Base-by-base conservation (phyloP, 2,888 invertebrate genomes). In the Ariolimax columbianus region DNA sequence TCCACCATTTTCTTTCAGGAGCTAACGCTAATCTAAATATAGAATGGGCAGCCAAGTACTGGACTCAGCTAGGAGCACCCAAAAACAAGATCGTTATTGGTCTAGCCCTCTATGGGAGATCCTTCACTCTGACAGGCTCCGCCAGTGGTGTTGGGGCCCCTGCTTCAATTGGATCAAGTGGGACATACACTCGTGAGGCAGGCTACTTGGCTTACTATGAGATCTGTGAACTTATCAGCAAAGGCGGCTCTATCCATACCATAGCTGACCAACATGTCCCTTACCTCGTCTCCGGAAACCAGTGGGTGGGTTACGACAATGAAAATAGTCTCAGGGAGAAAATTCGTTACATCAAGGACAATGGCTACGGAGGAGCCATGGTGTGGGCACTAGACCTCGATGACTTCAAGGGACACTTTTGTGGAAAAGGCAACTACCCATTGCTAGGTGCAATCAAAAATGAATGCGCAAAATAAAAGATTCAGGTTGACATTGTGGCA, bases 221-320 rank as follows among this genome's bases (percentile, higher is more conserved):
- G 91, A 92, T 93, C 87, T 82, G 70, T 43, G 26, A 66, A 26
- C 23, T 81, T 7, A 33, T 77, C 3, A 40, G 26, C 38, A 19
- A 40, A 36, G 77, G 77, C 63, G 47, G 14, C 33, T 17, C 59
- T 30, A 47, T 17, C 19, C 36, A 43, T 30, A n/a, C 87, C 40
- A 89, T 90, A 97, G 33, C 83, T 0, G 91, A 91, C 38, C 90
- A 90, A 73, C 88, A 89, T 43, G 89, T 88, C 83, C 98, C 98
- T 17, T 98, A 98, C 73, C 75, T 89, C 23, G 89, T 91, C 17
- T 81, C 88, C 51, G 89, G 89, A 17, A 84, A 89, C 75, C 91
- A 91, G 79, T 93, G 93, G 93, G 88, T 92, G 0, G 92, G 93
- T 0, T 93, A 90, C 79, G 92, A 93, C 81, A 89, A 91, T 81